Base-by-base conservation (phyloP, 2,113 vertebrate genomes). In the Podarcis cretensis region DNA sequence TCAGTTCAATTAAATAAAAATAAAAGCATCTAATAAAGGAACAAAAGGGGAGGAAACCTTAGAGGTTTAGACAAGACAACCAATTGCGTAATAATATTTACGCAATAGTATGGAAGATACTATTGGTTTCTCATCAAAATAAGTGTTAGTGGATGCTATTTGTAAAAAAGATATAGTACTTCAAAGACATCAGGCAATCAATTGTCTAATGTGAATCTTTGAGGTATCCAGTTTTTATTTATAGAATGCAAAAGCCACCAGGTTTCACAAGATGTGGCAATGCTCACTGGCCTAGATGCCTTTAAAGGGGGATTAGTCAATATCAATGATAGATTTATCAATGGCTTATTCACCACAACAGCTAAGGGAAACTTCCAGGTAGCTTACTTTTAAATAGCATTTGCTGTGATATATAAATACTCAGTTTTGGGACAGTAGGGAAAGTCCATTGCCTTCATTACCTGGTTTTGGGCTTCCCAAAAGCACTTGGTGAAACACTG, bases 1-100 rank as follows among this genome's bases (percentile, higher is more conserved):
- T 85, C 40, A 84, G n/a, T 32, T 4, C 59, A 32, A 68, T 83
- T 87, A 93, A 93, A 25, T 57, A 93, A 92, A 32, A 77, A 13
- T 10, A 30, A 71, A 71, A n/a, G 30, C 59, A 63, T 20, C 59
- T 16, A 69, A n/a, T n/a, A 71, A 71, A n/a, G 27, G 27, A 71
- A 71, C 9, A 27, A 71, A 30, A 71, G 10, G 27, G 6, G 30
- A 71, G 69, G 10, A 71, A 30, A 27, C 69, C 30, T 14, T 30
- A 71, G 10, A 71, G 9, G 30, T 71, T 12, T 14, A n/a, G 27
- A 71, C 30, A 71, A n/a, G 27, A n/a, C 69, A 71, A 71, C 12
- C 13, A 12, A 13, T n/a, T 71, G 27, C 10, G n/a, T 30, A 30
- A 30, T 71, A 71, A 71, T n/a, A 71, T n/a, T 48, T 71, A n/a